phyloP scores from a whole-genome alignment of 2,797 vertebrate genomes.

The Acestrorhynchus altus region DNA sequence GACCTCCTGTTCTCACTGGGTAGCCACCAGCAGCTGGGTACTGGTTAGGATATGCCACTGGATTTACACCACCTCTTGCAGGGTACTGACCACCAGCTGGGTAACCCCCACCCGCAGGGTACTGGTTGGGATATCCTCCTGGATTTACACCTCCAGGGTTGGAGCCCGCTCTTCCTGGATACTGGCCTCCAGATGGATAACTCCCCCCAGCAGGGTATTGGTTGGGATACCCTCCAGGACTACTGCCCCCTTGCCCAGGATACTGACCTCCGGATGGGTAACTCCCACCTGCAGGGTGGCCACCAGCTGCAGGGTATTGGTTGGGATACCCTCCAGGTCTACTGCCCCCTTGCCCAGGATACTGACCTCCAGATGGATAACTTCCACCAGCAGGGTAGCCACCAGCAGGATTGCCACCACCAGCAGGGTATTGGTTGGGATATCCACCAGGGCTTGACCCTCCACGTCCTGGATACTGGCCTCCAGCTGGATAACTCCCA shows the following conservation, averaged over 20 bases:
- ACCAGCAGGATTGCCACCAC: conserved; percentile 3
- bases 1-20: conserved; percentile 61
- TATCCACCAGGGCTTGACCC: background rate
- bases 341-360: conserved; percentile 3
- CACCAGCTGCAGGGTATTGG: conserved; percentile 33
- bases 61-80: conserved; percentile 39
- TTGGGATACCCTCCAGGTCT: conserved; percentile 27
- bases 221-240: too few relatives aligned
- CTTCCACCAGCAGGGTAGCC: conserved; percentile 11
- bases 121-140: conserved; percentile 16
- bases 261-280: conserved; percentile 20
- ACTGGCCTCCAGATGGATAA: conserved; percentile 18
- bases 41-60: conserved; percentile 45
- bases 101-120: conserved; percentile 27
- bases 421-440: conserved; percentile 38
- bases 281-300: conserved; percentile 31
- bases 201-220: conserved; percentile 32
- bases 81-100: background rate
- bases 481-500: conserved; percentile 23
- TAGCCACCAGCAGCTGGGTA: conserved; percentile 52
- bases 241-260: background rate
- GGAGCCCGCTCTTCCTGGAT: background rate
- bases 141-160: background rate
- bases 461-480: conserved; percentile 10
- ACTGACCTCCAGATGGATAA: conserved; percentile 17